Evolutionary conservation across 1,140 invertebrate genomes (phyloP), one percentile per base, ranked within the genome.

Genomic region (Brachionus angularis): DNA sequence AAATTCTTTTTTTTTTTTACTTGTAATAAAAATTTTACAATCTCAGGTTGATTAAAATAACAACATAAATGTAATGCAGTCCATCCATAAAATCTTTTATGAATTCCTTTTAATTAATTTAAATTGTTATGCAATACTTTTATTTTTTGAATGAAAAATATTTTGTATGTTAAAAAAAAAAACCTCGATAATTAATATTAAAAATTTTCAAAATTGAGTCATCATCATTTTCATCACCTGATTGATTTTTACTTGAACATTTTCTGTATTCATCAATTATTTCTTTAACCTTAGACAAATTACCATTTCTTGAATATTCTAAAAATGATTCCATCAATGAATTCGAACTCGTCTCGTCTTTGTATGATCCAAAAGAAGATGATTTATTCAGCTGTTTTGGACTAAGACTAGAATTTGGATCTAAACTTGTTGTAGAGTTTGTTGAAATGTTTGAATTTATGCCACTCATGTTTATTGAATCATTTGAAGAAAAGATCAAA

Each of bases 61-160:
- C 42, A 46, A 47, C 7, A 21, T 18, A 67, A 36, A 50, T 67
- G 62, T 25, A 67, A 50, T 31, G 62, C 62, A 18, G 62, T 47
- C 62, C 62, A 67, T 34, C 62, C 62, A 67, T 67, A 67, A 50
- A 67, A 67, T 4, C 47, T 18, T 27, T 67, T 67, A 33, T 67
- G 62, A 18, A 58, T 39, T 23, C 62, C 62, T 67, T 7, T 12
- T 34, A 50, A 16, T 10, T n/a, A 67, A 47, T 42, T 42, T 42
- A 42, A 16, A 42, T n/a, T n/a, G n/a, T n/a, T n/a, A n/a, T n/a
- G n/a, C n/a, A n/a, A n/a, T n/a, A n/a, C n/a, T n/a, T n/a, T n/a
- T n/a, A 58, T 39, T 36, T 3, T 23, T 47, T 47, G 27, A 50
- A 50, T 25, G 8, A 18, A 7, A 25, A n/a, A n/a, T n/a, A n/a